phyloP scores from a whole-genome alignment of 2,113 vertebrate genomes.

The Poecile atricapillus region DNA sequence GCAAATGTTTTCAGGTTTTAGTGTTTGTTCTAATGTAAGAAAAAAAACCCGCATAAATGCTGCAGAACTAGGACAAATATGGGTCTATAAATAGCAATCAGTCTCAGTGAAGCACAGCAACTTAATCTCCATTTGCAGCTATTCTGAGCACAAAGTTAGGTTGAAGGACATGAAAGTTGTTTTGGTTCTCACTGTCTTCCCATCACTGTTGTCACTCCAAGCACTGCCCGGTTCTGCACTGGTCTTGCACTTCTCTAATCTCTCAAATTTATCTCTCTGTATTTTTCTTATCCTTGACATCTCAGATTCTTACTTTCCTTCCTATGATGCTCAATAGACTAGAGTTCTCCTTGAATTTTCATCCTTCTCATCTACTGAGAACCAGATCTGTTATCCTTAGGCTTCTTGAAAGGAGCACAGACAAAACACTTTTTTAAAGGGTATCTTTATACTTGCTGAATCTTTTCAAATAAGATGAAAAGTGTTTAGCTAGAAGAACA shows the following conservation, averaged over 20 bases:
- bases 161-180: conserved; percentile 34
- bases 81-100: conserved; percentile 46
- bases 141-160: conserved; percentile 50
- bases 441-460: neutral
- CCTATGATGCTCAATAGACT: neutral
- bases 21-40: conserved; percentile 38
- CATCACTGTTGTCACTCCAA: conserved; percentile 9
- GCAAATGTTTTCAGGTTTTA: neutral
- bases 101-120: conserved; percentile 39
- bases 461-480: neutral
- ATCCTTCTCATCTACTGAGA: neutral
- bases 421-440: neutral
- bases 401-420: neutral
- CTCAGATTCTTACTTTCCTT: neutral
- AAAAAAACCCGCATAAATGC: conserved; percentile 18
- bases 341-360: conserved; percentile 5
- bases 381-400: neutral
- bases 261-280: neutral
- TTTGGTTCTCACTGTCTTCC: conserved; percentile 2
- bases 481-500: neutral
- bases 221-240: neutral
- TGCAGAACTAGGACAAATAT: conserved; percentile 53
- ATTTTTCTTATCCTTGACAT: neutral
- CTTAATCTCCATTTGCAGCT: conserved; percentile 51
- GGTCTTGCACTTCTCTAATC: neutral